These are phyloP conservation scores for Sebastes miniatus DNA, from an alignment of 2,797 vertebrate species.

Conservation along the genomic window DNA sequence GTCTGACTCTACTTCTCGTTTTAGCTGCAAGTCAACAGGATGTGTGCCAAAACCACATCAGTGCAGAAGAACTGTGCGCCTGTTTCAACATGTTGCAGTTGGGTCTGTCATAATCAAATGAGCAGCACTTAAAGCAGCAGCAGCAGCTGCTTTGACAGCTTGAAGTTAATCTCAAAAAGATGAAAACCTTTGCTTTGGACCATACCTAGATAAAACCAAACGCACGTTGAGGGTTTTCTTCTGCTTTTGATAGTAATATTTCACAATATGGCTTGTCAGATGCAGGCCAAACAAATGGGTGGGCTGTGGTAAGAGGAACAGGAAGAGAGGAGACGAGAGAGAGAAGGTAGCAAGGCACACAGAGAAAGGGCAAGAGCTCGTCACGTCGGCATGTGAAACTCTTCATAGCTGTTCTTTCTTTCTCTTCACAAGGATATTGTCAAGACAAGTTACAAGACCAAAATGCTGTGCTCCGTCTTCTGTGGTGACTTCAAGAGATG, in stretches of 20 bases:
- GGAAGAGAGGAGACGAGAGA: slow-evolving; percentile 78
- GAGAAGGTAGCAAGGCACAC: slow-evolving; percentile 53
- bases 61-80: slow-evolving; percentile 65
- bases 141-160: not conserved
- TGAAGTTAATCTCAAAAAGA: not conserved
- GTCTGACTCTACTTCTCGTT: slow-evolving; percentile 74
- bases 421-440: slow-evolving; percentile 20
- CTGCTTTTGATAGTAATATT: slow-evolving; percentile 18
- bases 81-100: slow-evolving; percentile 80
- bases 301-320: slow-evolving; percentile 82
- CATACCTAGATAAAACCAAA: not conserved
- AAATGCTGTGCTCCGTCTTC: slow-evolving; percentile 59
- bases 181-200: not conserved
- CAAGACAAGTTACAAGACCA: not conserved
- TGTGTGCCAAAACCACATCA: slow-evolving; percentile 82
- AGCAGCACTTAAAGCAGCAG: slow-evolving; percentile 30
- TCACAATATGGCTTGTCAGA: slow-evolving; percentile 39
- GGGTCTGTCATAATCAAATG: slow-evolving; percentile 51
- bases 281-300: slow-evolving; percentile 69
- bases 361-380: slow-evolving; percentile 44
- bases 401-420: slow-evolving; percentile 11
- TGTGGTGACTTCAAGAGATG: slow-evolving; percentile 56
- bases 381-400: slow-evolving; percentile 54
- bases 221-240: not conserved
- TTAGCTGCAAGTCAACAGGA: slow-evolving; percentile 85